phyloP scores from a whole-genome alignment of 2,797 vertebrate species.

The Florisuga fusca region DNA sequence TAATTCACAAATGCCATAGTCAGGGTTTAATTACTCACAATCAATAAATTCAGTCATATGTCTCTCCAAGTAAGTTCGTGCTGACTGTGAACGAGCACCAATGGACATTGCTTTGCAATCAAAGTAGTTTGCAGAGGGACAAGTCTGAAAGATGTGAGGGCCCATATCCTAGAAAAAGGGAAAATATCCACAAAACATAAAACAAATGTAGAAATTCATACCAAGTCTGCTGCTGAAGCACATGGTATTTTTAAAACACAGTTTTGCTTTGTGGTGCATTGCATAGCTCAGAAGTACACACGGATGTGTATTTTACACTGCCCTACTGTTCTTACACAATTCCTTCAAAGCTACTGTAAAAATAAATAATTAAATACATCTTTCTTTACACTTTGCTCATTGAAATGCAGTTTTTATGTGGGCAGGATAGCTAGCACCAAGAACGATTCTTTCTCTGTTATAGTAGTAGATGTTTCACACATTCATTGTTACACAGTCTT shows the following conservation, averaged over 20 bases:
- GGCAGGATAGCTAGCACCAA: neutral
- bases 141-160: conserved; percentile 98
- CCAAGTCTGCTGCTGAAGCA: neutral
- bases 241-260: neutral
- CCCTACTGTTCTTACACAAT: neutral
- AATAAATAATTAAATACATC: fast-evolving
- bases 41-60: conserved; percentile 92
- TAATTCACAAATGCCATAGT: fast-evolving
- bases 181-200: neutral
- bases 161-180: conserved; percentile 89
- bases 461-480: neutral
- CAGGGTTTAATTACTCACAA: conserved; percentile 81
- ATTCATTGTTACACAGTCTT: neutral
- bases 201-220: neutral
- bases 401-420: neutral
- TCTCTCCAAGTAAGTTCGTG: conserved; percentile 96
- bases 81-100: conserved; percentile 95
- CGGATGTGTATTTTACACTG: neutral
- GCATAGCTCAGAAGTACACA: neutral
- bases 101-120: conserved; percentile 99
- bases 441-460: neutral
- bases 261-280: neutral
- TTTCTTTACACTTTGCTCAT: neutral
- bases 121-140: conserved; percentile 97
- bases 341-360: neutral